These are phyloP conservation scores for Gavia stellata DNA, from an alignment of 2,113 vertebrate genomes.

Conservation along the genomic window DNA sequence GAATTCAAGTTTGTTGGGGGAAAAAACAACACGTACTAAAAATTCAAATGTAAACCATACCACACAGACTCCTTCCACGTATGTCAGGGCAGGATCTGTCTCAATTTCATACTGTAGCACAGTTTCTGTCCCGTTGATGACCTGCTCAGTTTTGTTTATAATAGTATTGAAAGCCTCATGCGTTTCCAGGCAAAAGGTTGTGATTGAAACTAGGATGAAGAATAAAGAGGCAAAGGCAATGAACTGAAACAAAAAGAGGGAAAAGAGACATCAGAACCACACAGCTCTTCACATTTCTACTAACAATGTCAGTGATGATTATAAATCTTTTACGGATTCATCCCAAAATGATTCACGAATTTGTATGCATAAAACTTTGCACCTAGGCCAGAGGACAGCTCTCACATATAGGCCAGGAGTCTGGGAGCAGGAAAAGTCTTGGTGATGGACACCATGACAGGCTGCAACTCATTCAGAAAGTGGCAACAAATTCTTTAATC, in stretches of 20 bases:
- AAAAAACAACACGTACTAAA: slow-evolving; percentile 92
- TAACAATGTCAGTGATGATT: not conserved
- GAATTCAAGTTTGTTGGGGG: slow-evolving; percentile 96
- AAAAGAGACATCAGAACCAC: slow-evolving; percentile 33
- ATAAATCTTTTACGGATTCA: not conserved
- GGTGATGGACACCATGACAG: not conserved
- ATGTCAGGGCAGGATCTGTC: slow-evolving; percentile 92
- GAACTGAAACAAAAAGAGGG: slow-evolving; percentile 78
- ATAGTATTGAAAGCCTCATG: slow-evolving; percentile 97
- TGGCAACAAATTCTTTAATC: not conserved
- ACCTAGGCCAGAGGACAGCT: not conserved
- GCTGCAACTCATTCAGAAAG: not conserved
- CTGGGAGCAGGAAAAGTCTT: not conserved
- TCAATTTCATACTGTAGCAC: slow-evolving; percentile 90
- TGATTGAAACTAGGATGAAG: slow-evolving; percentile 99
- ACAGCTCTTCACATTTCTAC: not conserved
- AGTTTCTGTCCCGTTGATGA: slow-evolving; percentile 77
- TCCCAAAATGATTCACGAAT: not conserved
- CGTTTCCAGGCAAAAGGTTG: slow-evolving; percentile 97
- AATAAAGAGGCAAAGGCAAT: slow-evolving; percentile 96
- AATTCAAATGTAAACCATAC: slow-evolving; percentile 99
- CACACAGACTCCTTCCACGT: slow-evolving; percentile 95
- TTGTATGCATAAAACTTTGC: not conserved
- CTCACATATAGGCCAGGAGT: accelerated
- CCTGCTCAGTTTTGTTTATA: slow-evolving; percentile 91